Base-by-base conservation (phyloP, 2,113 vertebrate species). In the Elgaria multicarinata region DNA sequence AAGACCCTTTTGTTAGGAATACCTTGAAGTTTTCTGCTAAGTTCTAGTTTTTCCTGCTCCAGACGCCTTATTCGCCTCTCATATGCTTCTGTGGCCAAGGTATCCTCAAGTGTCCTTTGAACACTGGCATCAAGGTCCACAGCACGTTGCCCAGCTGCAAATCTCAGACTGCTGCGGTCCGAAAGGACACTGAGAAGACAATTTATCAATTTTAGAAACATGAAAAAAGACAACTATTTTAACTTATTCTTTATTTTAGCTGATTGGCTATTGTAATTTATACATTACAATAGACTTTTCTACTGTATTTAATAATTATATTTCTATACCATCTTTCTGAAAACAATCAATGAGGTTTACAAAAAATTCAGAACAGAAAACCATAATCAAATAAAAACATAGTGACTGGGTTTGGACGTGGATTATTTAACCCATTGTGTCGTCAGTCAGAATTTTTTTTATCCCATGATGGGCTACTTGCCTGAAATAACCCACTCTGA, bases 1-100 rank as follows among this genome's bases (percentile, higher is more conserved):
- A 90, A 62, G 0, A 3, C 39, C 18, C 83, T 92, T 74, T 91
- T 18, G 33, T 89, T 72, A 10, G 75, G 84, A 93, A 89, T 96
- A 99, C 99, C 99, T 97, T 99, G 99, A 87, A 99, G 97, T 92
- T 99, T 99, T 94, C 99, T 98, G 95, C 97, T 98, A 75, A 99
- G 98, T 96, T 99, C 99, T 85, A 98, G 93, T 91, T 99, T 99
- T 93, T 99, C 99, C 93, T 99, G 99, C 91, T 99, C 99, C 82
- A 99, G 97, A 10, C 98, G 98, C 39, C 98, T 98, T 94, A 99
- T 99, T 95, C 99, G 98, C 90, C 99, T 98, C 95, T 99, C 99
- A 64, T 99, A 99, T 79, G 99, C 99, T 95, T 99, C 99, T 0
- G 98, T 98, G 39, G 98, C 99, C 95, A 99, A 96, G 93, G 98